Conservation (phyloP, 2,888 invertebrate genomes). For the Polymixis lichenea region DNA sequence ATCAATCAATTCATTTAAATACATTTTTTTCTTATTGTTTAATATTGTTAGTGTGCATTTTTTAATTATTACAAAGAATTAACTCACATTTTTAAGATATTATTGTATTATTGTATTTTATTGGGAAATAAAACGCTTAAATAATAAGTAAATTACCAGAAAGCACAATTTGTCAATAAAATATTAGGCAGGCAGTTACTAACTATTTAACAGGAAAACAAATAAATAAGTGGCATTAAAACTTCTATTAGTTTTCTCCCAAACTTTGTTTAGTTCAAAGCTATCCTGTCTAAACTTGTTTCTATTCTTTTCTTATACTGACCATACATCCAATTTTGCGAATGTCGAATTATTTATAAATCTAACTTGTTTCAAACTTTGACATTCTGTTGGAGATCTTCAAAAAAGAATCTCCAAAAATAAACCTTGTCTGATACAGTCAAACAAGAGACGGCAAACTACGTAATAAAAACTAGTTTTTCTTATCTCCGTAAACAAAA, state of each 20-base stretch:
- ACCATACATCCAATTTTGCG: not conserved
- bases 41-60: too few species aligned
- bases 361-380: conserved; percentile 23
- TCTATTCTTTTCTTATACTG: conserved; percentile 21
- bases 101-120: too few species aligned
- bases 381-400: not conserved
- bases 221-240: conserved; percentile 37
- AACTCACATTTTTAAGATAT: too few species aligned
- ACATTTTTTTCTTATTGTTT: too few species aligned
- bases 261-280: conserved; percentile 21
- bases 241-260: conserved; percentile 26
- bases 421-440: not conserved
- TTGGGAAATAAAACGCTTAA: too few species aligned
- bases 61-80: too few species aligned
- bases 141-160: too few species aligned
- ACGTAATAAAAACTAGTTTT: not conserved
- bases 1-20: too few species aligned
- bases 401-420: not conserved
- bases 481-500: not conserved
- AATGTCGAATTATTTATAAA: conserved; percentile 43
- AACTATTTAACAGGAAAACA: conserved; percentile 5
- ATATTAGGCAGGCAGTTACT: not conserved
- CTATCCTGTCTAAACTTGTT: conserved; percentile 15
- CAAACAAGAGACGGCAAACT: not conserved
- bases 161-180: not conserved